These are phyloP conservation scores for Stenoptilia bipunctidactyla DNA, from an alignment of 2,888 invertebrate genomes.

Conservation along the genomic window DNA sequence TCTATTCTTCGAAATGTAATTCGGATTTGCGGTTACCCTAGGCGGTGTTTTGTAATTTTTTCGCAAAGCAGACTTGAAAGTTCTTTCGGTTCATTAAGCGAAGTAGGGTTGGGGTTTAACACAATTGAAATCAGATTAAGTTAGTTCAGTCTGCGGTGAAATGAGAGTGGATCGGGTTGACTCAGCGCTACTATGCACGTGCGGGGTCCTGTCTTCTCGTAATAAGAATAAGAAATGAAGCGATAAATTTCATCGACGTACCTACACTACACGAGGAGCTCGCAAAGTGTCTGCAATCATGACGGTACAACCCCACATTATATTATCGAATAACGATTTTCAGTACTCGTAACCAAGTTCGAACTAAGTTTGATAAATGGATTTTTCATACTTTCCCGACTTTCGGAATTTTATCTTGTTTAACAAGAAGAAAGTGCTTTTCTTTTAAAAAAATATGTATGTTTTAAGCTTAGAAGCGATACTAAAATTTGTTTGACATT, in stretches of 20 bases:
- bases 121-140: constrained; percentile 67
- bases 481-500: too few relatives aligned
- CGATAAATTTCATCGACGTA: constrained; percentile 31
- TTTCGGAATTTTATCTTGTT: too few relatives aligned
- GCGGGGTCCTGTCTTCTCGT: constrained; percentile 28
- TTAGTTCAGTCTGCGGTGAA: constrained; percentile 37
- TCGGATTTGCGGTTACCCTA: too few relatives aligned
- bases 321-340: not conserved
- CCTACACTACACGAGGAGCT: constrained; percentile 7
- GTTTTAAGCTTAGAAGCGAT: too few relatives aligned
- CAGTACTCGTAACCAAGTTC: not conserved
- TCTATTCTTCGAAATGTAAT: too few relatives aligned
- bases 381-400: too few relatives aligned
- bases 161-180: constrained; percentile 42
- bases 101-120: constrained; percentile 53
- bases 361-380: too few relatives aligned
- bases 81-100: constrained; percentile 55
- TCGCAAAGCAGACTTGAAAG: constrained; percentile 25
- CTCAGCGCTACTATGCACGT: constrained; percentile 52
- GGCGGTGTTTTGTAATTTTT: constrained; percentile 12
- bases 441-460: too few relatives aligned
- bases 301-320: not conserved
- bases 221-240: constrained; percentile 46
- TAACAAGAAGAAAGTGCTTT: too few relatives aligned
- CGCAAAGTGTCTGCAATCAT: constrained; percentile 1